Evolutionary conservation across 30 jellyfish, hydroid and myxozoan species (phyloP), one percentile per base, ranked within the genome.

Genomic region (Pseudorhiza aurosa): DNA sequence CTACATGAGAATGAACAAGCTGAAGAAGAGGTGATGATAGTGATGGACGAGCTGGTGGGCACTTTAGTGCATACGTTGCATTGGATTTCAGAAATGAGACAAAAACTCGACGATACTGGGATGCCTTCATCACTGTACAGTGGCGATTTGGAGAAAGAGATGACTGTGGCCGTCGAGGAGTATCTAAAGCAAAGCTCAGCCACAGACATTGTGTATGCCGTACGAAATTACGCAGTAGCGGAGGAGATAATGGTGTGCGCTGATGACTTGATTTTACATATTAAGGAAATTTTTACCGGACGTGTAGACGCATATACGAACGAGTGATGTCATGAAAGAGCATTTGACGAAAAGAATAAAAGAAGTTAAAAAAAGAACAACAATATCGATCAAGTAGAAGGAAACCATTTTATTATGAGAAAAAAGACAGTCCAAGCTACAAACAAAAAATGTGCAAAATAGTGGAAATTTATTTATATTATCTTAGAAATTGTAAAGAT

Each of bases 141-240:
- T 8, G 25, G 26, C 27, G 10, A 28, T 1, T 60, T 60, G 75
- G 75, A 60, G 26, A 28, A 60, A 22, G 75, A 21, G 26, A 25
- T 60, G 12, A 60, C 75, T 14, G 46, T 26, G 11, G 27, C 47
- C 1, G 75, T 60, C 2, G 28, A 60, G 27, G 21, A 17, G 12
- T 27, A 9, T 7, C 57, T 60, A 5, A 49, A 60, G 25, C 57
- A 60, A 60, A 60, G 75, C 21, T 25, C 57, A 28, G 47, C 42
- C n/a, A 60, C 75, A 60, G 50, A 24, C 10, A 25, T 28, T 12
- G 75, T 60, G 10, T 25, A 9, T 32, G 75, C 75, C 11, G 75
- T 29, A 19, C 28, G 75, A 26, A 60, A 60, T 27, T 60, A 25
- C 46, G 75, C 75, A 9, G 27, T 60, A 15, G 11, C 10, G 29